Base-by-base conservation (phyloP, 1,140 invertebrate genomes). In the Drosophila pallidifrons region DNA sequence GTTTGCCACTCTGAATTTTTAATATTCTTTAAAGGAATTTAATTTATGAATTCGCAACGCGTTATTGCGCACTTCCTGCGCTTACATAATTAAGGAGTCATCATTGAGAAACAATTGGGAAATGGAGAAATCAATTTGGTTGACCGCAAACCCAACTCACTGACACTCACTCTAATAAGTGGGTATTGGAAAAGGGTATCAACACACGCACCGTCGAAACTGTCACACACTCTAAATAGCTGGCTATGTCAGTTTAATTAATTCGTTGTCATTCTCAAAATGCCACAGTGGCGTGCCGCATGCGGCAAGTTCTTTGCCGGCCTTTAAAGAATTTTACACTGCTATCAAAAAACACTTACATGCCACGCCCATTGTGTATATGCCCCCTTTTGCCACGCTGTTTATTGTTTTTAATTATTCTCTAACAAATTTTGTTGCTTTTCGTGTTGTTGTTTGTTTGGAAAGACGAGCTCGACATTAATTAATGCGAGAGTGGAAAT, bases 401-500 rank as follows among this genome's bases (percentile, higher is more conserved):
- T 13, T 6, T 35, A 7, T n/a, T 38, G n/a, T 54, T 64, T 72
- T 52, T 67, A 72, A 72, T 78, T 75, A 65, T 64, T 52, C 46
- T 61, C 16, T 41, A 63, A 60, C 73, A 66, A 57, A 63, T 75
- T 25, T 78, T 78, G 71, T 43, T 60, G 69, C 57, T 28, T 20
- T 52, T 59, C 64, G 20, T 64, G 58, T 11, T 32, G 58, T 8
- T 46, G 71, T 65, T 63, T 47, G 60, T 38, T 54, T 35, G 55
- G 72, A 65, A 63, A 79, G 54, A 32, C 47, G 57, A 76, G 77
- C 68, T 72, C 38, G 41, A 35, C 49, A 46, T 66, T 79, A 79
- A 79, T 79, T 79, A 76, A 72, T 61, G 57, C 73, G 51, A 52
- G 72, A 61, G 41, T 61, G 41, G 11, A 72, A 67, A 76, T 72